These are phyloP conservation scores for Clinocottus analis DNA, from an alignment of 2,113 vertebrate species.

Conservation along the genomic window DNA sequence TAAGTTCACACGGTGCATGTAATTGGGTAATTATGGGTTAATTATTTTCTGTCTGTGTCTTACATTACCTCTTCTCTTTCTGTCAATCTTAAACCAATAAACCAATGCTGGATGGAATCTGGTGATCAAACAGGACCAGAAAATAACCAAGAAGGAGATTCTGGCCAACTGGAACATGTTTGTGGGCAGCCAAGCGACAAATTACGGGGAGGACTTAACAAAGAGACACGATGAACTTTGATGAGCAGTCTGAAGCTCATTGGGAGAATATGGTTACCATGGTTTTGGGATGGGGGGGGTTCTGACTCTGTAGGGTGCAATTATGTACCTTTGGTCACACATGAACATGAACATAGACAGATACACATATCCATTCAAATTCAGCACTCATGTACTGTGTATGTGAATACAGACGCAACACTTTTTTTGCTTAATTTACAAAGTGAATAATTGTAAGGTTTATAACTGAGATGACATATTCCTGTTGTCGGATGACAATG, in stretches of 20 bases:
- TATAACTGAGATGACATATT: background rate
- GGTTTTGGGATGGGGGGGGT: background rate
- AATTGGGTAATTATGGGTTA: slow-evolving; percentile 51
- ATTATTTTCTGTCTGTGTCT: slow-evolving; percentile 60
- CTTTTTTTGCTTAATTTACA: background rate
- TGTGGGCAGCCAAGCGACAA: slow-evolving; percentile 94
- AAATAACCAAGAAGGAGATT: slow-evolving; percentile 92
- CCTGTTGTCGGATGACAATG: background rate
- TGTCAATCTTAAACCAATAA: slow-evolving; percentile 53
- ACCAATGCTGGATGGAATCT: slow-evolving; percentile 52
- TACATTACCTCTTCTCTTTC: background rate
- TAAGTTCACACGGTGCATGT: background rate
- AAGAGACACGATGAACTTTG: slow-evolving; percentile 91
- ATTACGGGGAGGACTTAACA: slow-evolving; percentile 93
- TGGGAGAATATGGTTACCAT: background rate
- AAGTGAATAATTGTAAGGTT: background rate
- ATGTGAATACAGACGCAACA: slow-evolving; percentile 37
- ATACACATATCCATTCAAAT: background rate
- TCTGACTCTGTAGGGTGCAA: background rate
- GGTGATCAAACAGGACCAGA: slow-evolving; percentile 84
- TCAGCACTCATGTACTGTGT: slow-evolving; percentile 59
- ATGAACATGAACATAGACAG: background rate
- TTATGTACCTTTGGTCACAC: background rate
- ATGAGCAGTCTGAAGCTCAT: slow-evolving; percentile 49
- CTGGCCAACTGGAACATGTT: slow-evolving; percentile 96